Evolutionary conservation across 2,797 vertebrate genomes (phyloP), one percentile per base, ranked within the genome.

Genomic region (Myripristis jacobus): DNA sequence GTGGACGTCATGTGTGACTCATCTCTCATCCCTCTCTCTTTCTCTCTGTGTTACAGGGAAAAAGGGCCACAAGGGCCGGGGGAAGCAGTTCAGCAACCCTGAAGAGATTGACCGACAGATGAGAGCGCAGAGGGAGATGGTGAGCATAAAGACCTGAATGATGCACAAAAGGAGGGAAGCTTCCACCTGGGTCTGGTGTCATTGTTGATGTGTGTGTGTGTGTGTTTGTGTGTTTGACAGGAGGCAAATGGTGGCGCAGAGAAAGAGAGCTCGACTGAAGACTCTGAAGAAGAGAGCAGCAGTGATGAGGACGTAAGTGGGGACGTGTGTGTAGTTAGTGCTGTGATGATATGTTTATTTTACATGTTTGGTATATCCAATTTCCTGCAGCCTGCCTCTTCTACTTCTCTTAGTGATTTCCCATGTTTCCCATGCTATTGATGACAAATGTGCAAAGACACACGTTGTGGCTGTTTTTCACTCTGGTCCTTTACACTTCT

Each of bases 41-140:
- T 43, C 18, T 64, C 68, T 4, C 52, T 65, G 60, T 25, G 1
- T 73, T 80, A 29, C 66, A 95, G 94, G 94, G 0, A 95, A 94
- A 88, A 95, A 92, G 61, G 87, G 94, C 59, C 92, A 95, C 76
- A 95, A 95, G 75, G 94, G 94, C 75, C 82, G 94, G 55, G 93
- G 94, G 57, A 95, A 95, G 85, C 94, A 95, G 75, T 95, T 94
- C 80, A 95, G 92, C 88, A 95, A 95, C 75, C 94, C 94, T 0
- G 94, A 95, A 52, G 94, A 95, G 85, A 95, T 95, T 18, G 94
- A 95, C 73, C 64, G 94, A 34, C 94, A 95, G 78, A 95, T 95
- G 94, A 92, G 16, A 59, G 91, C 79, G 0, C 93, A 95, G 84
- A 92, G 75, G 62, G 92, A 94, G 76, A 0, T 80, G 93, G 94